phyloP scores from a whole-genome alignment of 2,797 vertebrate genomes.

The Anguilla anguilla region DNA sequence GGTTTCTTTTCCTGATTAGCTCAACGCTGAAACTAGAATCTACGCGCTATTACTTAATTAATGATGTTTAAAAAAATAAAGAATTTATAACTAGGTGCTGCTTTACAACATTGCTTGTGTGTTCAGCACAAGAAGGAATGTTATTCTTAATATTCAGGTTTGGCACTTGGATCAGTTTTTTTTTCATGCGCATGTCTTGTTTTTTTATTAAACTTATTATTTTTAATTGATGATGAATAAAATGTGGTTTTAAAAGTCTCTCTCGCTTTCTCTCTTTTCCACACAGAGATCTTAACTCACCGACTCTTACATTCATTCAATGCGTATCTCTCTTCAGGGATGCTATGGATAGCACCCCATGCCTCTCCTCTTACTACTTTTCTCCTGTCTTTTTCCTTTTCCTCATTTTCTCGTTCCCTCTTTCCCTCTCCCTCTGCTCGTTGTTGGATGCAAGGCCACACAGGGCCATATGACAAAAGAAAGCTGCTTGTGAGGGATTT shows the following conservation, averaged over 20 bases:
- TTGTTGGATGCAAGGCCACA: neutral
- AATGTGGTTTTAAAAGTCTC: constrained; percentile 22
- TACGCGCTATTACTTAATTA: no score
- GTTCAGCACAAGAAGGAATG: no score
- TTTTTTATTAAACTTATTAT: no score
- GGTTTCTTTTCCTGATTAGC: no score
- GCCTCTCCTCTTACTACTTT: neutral
- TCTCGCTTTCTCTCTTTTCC: no score
- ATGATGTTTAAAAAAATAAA: no score
- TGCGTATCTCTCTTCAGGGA: neutral
- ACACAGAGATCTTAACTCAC: neutral
- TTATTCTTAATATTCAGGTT: no score
- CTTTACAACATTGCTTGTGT: no score
- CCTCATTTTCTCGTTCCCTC: neutral
- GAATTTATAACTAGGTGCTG: no score
- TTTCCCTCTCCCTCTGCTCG: neutral
- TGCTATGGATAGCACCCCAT: neutral
- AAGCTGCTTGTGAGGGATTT: neutral
- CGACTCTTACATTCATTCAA: neutral
- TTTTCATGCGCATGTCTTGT: no score
- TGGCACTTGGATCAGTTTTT: no score
- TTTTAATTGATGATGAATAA: constrained; percentile 26
- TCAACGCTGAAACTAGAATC: no score
- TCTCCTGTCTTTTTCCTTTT: neutral
- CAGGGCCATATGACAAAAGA: neutral